phyloP scores from a whole-genome alignment of 2,797 vertebrate species.

The Salarias fasciatus region DNA sequence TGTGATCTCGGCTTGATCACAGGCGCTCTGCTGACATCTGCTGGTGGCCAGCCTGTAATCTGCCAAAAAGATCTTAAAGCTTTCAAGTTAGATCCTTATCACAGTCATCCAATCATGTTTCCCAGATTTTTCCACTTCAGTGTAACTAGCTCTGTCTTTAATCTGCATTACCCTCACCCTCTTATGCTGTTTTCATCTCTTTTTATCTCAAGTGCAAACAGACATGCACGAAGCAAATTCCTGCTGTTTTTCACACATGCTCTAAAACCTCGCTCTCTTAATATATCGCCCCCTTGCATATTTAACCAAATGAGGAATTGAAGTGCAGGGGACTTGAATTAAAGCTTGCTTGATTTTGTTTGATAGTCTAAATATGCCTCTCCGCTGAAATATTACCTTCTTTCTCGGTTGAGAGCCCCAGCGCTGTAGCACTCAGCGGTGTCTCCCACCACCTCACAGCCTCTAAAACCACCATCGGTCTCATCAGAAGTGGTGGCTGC shows the following conservation, averaged over 20 bases:
- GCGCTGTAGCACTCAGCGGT: constrained; percentile 45
- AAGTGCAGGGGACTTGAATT: constrained; percentile 75
- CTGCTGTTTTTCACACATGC: constrained; percentile 39
- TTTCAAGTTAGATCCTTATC: constrained; percentile 58
- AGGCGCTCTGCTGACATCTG: constrained; percentile 70
- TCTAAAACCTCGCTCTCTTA: constrained; percentile 21
- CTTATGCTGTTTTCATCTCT: constrained; percentile 44
- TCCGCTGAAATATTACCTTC: constrained; percentile 64
- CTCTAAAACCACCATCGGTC: constrained; percentile 65
- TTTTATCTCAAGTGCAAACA: constrained; percentile 59
- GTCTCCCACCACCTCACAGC: constrained; percentile 54
- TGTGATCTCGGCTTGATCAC: constrained; percentile 64
- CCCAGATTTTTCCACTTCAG: constrained; percentile 26
- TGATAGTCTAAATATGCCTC: constrained; percentile 84
- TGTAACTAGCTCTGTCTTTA: constrained; percentile 56
- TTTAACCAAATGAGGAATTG: constrained; percentile 52
- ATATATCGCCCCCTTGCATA: constrained; percentile 41
- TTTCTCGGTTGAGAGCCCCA: constrained; percentile 49
- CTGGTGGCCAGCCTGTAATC: constrained; percentile 67
- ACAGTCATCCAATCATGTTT: constrained; percentile 58
- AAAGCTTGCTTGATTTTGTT: constrained; percentile 84
- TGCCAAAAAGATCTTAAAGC: constrained; percentile 48
- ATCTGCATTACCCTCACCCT: constrained; percentile 60
- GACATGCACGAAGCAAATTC: constrained; percentile 46
- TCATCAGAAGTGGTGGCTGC: constrained; percentile 64